Evolutionary conservation across 2,113 vertebrate genomes (phyloP), one percentile per base, ranked within the genome.

Genomic region (Baryphthengus martii): DNA sequence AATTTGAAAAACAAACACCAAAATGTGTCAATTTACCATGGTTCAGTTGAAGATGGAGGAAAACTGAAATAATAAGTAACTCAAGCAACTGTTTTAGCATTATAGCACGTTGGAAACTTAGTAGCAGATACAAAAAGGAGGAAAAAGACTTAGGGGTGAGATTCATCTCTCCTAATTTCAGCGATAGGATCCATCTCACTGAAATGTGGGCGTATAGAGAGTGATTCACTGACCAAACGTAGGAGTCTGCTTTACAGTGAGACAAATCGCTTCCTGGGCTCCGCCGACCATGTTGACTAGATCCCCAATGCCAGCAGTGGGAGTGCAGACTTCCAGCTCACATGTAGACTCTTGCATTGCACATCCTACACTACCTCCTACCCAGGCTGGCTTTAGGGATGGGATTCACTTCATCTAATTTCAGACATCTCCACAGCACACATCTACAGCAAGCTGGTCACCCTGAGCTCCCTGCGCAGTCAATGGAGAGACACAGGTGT

Each of bases 241-340:
- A 97, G 96, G 96, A 96, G 96, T 97, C 93, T 95, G 95, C 96
- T 96, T 89, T 95, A n/a, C 89, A 95, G 94, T 87, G 96, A 97
- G 96, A 97, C 93, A 94, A 95, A 93, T 95, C 61, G 42, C 96
- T 97, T 97, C 95, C 96, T 94, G 74, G 84, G 96, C 96, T 96
- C 65, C 8, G 13, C 73, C 91, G 93, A 96, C 94, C 96, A 85
- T 49, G 29, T 82, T 89, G 35, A 87, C 86, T 95, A 74, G 86
- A 90, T 95, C 89, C 93, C 91, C 21, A n/a, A 89, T 56, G 93
- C 84, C 1, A 16, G 94, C 91, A 87, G 96, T 97, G 95, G 96
- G 96, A 96, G 96, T 97, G 95, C 93, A 97, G 96, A 97, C 96
- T 97, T 97, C 96, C 96, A 97, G 94, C 96, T 97, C 96, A 92